Percentiles rank a stretch among this genome's conserved stretches.
These are phyloP conservation scores for Lacerta viridis DNA, from an alignment of 2,797 vertebrate genomes.

Conservation along the genomic window DNA sequence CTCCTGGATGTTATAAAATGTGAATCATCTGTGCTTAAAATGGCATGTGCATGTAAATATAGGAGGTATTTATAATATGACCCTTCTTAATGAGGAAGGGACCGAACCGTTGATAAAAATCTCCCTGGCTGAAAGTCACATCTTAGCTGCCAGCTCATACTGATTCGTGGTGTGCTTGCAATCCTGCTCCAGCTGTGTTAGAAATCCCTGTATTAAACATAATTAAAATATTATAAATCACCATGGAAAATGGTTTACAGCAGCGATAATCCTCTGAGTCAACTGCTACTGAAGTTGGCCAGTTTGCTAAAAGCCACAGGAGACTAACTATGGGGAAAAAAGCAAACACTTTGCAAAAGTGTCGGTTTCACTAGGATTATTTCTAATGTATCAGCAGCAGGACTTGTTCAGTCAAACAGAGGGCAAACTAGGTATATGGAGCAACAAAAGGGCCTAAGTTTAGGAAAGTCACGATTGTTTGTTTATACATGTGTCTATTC, in stretches of 20 bases:
- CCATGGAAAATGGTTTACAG: constrained; percentile 52
- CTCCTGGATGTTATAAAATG: constrained; percentile 45
- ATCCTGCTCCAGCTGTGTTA: constrained; percentile 53
- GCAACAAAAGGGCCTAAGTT: neutral
- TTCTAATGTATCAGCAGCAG: constrained; percentile 26
- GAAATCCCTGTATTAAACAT: constrained; percentile 58
- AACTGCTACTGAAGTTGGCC: constrained; percentile 63
- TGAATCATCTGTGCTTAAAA: constrained; percentile 50
- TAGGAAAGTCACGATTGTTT: neutral
- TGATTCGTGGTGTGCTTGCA: constrained; percentile 54
- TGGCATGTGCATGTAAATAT: constrained; percentile 31
- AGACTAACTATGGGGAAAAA: constrained; percentile 37
- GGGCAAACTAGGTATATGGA: constrained; percentile 34
- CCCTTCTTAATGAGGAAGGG: constrained; percentile 51
- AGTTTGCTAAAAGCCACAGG: constrained; percentile 34
- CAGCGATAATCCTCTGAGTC: constrained; percentile 50
- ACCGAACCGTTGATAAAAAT: constrained; percentile 60
- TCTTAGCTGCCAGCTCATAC: constrained; percentile 49
- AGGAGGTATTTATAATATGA: constrained; percentile 61
- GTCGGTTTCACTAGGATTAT: constrained; percentile 36
- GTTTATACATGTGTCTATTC: no score
- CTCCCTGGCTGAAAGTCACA: constrained; percentile 49
- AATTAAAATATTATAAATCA: constrained; percentile 72
- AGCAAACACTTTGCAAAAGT: constrained; percentile 17
- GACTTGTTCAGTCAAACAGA: constrained; percentile 25